Percentiles rank a stretch among this genome's conserved stretches.
phyloP scores from a whole-genome alignment of 2,888 invertebrate genomes.

The Drosophila subsilvestris region DNA sequence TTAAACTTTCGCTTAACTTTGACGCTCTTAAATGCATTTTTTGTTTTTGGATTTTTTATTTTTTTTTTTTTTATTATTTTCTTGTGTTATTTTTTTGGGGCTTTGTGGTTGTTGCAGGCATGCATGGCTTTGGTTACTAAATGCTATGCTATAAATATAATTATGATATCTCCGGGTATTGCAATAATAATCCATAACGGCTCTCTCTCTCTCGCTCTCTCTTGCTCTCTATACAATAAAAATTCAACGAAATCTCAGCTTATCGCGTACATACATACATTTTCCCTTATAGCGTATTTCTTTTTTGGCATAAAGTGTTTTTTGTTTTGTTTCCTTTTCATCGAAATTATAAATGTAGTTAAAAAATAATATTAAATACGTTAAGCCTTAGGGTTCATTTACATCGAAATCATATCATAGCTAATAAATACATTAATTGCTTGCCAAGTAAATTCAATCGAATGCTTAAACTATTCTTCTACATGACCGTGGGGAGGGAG shows the following conservation, averaged over 20 bases:
- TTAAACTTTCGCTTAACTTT: constrained; percentile 44
- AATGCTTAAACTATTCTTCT: constrained; percentile 40
- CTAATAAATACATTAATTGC: constrained; percentile 19
- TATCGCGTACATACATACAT: constrained; percentile 4
- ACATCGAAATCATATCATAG: constrained; percentile 54
- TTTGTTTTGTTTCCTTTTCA: constrained; percentile 26
- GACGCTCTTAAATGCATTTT: constrained; percentile 71
- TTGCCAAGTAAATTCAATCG: constrained; percentile 62
- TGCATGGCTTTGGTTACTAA: constrained; percentile 55
- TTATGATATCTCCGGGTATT: constrained; percentile 36
- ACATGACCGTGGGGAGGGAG: constrained; percentile 7
- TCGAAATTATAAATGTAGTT: constrained; percentile 76
- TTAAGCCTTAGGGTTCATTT: constrained; percentile 37
- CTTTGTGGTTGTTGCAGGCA: constrained; percentile 56
- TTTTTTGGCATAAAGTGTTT: constrained; percentile 65
- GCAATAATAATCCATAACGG: constrained; percentile 42
- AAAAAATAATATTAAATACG: constrained; percentile 61
- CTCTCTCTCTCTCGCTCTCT: background rate
- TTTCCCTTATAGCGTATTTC: constrained; percentile 40
- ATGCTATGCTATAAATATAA: constrained; percentile 37
- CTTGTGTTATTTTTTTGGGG: constrained; percentile 43
- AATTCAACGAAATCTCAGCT: constrained; percentile 62
- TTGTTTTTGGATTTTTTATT: constrained; percentile 52
- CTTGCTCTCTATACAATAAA: constrained; percentile 32
- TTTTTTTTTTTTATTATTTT: constrained; percentile 33